Percentiles rank a stretch among this genome's conserved stretches.
These are phyloP conservation scores for Pelosia muscerda DNA, from an alignment of 2,888 invertebrate genomes.

Conservation along the genomic window DNA sequence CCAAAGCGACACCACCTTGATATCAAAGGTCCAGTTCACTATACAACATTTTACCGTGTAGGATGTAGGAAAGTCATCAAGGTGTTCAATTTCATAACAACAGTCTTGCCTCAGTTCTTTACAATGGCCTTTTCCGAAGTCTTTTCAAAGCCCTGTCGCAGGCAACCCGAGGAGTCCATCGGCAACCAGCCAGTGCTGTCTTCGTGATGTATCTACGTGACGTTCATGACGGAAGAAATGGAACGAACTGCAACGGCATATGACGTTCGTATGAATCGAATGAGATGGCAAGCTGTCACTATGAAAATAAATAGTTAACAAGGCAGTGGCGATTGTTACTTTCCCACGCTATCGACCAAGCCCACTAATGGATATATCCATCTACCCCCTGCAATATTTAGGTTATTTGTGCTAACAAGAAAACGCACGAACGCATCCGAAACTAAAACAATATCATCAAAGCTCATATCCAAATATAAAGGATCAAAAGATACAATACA, in stretches of 20 bases:
- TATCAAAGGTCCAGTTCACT: background rate
- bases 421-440: background rate
- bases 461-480: conserved; percentile 28
- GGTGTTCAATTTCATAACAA: background rate
- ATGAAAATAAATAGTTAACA: background rate
- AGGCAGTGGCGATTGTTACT: background rate
- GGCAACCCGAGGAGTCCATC: no score
- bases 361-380: background rate
- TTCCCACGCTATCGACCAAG: background rate
- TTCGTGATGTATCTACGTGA: no score
- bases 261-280: background rate
- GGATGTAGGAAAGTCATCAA: background rate
- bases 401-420: background rate
- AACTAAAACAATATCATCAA: conserved; percentile 4
- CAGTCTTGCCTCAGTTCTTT: background rate
- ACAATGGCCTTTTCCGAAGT: no score
- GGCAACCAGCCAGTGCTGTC: no score
- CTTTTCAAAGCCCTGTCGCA: no score
- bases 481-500: conserved; percentile 47
- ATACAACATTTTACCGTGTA: no score
- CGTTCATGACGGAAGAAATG: background rate
- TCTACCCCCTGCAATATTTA: background rate
- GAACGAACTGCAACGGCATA: background rate
- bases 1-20: background rate
- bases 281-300: no score